Evolutionary conservation across 1,140 invertebrate genomes (phyloP).

Genomic region (Drosophila azteca): DNA sequence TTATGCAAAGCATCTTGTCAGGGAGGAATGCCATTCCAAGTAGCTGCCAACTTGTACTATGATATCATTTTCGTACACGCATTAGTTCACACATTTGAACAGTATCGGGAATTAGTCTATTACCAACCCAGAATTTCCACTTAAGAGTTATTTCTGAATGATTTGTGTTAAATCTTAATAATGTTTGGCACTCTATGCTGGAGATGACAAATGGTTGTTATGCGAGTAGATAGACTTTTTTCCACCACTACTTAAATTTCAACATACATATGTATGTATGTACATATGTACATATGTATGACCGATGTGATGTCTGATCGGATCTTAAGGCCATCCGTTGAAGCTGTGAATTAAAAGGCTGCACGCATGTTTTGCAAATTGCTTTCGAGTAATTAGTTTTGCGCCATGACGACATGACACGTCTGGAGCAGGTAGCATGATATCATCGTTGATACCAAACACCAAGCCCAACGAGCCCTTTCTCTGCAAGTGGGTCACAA

Average conservation of each 20-base stretch:
- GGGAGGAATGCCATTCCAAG: background rate
- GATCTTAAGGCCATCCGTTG: slow-evolving; percentile 19
- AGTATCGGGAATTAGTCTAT: too few species aligned
- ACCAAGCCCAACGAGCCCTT: slow-evolving; percentile 35
- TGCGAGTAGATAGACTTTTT: too few species aligned
- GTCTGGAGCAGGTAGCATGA: slow-evolving; percentile 36
- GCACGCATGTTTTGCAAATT: slow-evolving; percentile 62
- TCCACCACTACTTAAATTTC: too few species aligned
- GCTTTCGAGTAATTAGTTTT: slow-evolving; percentile 64
- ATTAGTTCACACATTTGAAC: too few species aligned
- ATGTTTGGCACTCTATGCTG: too few species aligned
- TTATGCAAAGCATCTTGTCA: too few species aligned
- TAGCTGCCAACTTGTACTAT: slow-evolving; percentile 6
- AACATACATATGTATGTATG: too few species aligned
- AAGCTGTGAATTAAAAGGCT: slow-evolving; percentile 43
- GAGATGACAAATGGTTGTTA: too few species aligned
- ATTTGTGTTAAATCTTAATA: too few species aligned
- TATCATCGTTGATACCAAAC: slow-evolving; percentile 47
- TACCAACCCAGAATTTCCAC: too few species aligned
- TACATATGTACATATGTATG: background rate
- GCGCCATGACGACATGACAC: slow-evolving; percentile 31
- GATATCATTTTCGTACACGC: slow-evolving; percentile 20
- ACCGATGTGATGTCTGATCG: slow-evolving; percentile 19
- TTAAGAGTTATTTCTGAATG: too few species aligned
- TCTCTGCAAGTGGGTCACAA: slow-evolving; percentile 34